These are phyloP conservation scores for Rhea americana DNA, from an alignment of 2,113 vertebrate genomes.

Conservation along the genomic window DNA sequence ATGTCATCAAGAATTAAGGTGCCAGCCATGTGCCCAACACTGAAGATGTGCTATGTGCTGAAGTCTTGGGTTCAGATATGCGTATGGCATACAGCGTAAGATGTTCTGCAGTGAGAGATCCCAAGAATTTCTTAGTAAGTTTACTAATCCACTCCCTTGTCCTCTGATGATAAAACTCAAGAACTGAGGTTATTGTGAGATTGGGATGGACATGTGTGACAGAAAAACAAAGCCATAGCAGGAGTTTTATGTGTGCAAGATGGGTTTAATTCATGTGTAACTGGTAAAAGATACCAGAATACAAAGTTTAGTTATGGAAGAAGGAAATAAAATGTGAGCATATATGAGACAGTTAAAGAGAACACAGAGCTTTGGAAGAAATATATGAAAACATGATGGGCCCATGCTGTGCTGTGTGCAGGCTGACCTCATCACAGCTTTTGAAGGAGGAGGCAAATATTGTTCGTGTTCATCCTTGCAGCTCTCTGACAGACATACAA, in stretches of 20 bases:
- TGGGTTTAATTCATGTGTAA: not conserved
- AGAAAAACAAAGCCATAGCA: not conserved
- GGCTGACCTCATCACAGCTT: not conserved
- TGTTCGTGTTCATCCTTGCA: not conserved
- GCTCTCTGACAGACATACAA: fast-evolving
- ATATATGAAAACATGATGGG: not conserved
- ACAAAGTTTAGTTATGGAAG: not conserved
- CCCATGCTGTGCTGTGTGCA: not conserved
- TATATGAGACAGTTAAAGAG: not conserved
- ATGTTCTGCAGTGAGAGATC: not conserved
- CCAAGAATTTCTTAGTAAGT: not conserved
- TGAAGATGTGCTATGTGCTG: not conserved
- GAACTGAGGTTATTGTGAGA: fast-evolving
- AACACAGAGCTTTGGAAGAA: not conserved
- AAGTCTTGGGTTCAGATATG: not conserved
- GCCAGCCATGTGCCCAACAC: not conserved
- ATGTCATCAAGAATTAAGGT: not conserved
- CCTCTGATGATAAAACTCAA: not conserved
- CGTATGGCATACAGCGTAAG: not conserved
- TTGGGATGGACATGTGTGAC: fast-evolving
- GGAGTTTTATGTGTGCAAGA: not conserved
- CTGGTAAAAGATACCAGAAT: not conserved
- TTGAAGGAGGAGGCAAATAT: not conserved
- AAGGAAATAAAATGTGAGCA: not conserved
- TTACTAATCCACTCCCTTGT: not conserved